phyloP scores from a whole-genome alignment of 2,797 vertebrate genomes.

The Cephalopachus bancanus region DNA sequence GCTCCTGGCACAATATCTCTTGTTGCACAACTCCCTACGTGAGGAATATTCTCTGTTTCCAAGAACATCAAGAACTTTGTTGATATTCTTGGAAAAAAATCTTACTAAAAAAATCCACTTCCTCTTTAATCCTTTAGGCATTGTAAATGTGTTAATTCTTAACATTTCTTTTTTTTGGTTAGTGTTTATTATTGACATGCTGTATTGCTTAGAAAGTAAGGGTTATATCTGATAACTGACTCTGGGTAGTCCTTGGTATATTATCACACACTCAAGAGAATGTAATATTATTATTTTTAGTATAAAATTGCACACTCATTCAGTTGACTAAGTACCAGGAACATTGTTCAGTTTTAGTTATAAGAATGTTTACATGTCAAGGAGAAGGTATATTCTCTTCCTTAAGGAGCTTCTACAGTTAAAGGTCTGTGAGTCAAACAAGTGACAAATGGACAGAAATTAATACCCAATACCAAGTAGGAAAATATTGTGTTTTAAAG shows the following conservation, averaged over 20 bases:
- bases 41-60: slow-evolving; percentile 42
- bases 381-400: background rate
- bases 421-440: background rate
- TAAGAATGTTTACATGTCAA: slow-evolving; percentile 10
- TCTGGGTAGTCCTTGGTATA: background rate
- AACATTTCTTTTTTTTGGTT: background rate
- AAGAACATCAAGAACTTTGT: slow-evolving; percentile 74
- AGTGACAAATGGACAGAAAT: background rate
- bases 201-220: background rate
- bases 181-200: slow-evolving; percentile 28
- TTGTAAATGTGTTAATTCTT: slow-evolving; percentile 10
- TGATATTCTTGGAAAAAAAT: slow-evolving; percentile 59
- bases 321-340: background rate
- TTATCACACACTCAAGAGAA: background rate
- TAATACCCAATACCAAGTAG: background rate
- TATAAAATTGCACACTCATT: background rate
- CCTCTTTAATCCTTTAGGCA: slow-evolving; percentile 41
- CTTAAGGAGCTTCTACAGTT: slow-evolving; percentile 44
- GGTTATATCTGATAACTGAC: background rate
- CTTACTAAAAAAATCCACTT: slow-evolving; percentile 58
- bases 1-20: background rate
- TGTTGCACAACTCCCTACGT: slow-evolving; percentile 54
- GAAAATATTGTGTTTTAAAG: background rate
- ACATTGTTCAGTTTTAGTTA: background rate
- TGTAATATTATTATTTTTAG: background rate